Base-by-base conservation (phyloP, 2,888 invertebrate genomes). In the Agrilus mali region DNA sequence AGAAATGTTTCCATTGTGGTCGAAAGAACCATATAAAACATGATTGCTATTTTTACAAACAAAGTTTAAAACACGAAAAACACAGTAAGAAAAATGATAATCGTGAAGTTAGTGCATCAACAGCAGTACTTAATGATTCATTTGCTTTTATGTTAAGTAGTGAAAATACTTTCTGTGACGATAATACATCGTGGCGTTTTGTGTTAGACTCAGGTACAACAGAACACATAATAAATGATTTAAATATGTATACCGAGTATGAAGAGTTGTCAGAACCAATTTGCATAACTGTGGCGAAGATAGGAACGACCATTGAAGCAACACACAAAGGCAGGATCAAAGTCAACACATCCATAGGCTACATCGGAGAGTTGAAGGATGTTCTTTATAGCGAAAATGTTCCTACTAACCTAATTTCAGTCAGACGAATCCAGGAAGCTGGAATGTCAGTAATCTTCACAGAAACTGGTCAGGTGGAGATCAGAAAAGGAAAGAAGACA, bases 331-430 rank as follows among this genome's bases (percentile, higher is more conserved):
- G 38, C 2, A 38, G 20, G 7, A n/a, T n/a, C n/a, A n/a, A n/a
- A n/a, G n/a, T n/a, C n/a, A n/a, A n/a, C n/a, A n/a, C n/a, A n/a
- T n/a, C n/a, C n/a, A n/a, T n/a, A n/a, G n/a, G n/a, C n/a, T n/a
- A n/a, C n/a, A 14, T 38, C n/a, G 49, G 47, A 37, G 41, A 40
- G 10, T 36, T 49, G 32, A 37, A 38, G 38, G 22, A 47, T 40
- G 48, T 44, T 7, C 53, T 63, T n/a, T 63, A 51, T 45, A 57
- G 57, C 40, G 40, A 49, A 12, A 57, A 58, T 37, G 50, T 55
- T 8, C 58, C 59, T 22, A 50, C 57, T 45, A 60, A 61, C 45
- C 46, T 59, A 15, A 41, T 55, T 6, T 58, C 56, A 0, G 56
- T 58, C 36, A 44, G 40, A 42, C 54, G 41, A 38, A 55, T 57